Evolutionary conservation across 2,113 vertebrate species (phyloP), one percentile per base, ranked within the genome.

Genomic region (Cyphomyrus discorhynchus): DNA sequence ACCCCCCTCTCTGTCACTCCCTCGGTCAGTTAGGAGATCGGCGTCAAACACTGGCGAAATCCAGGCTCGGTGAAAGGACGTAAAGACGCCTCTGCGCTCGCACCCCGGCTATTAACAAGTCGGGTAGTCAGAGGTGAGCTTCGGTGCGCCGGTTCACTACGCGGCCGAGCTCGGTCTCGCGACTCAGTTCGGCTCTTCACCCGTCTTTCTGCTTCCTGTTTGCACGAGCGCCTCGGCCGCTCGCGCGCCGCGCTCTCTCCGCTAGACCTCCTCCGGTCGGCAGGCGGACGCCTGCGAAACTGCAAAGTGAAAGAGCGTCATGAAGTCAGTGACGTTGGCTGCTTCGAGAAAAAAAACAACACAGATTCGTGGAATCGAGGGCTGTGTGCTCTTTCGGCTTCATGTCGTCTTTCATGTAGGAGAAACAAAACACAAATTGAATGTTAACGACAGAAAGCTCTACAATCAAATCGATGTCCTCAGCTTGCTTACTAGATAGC

Each of bases 141-240:
- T 39, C 27, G 10, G 31, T 6, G 70, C 1, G 66, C n/a, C 42
- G 82, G 45, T 49, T n/a, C 6, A 17, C 89, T 86, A 47, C 58
- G 88, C 47, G 56, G 24, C 17, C 90, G 27, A 21, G 35, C 31
- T 80, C 74, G 5, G 35, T 80, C 17, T 19, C 87, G n/a, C 47
- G 10, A 0, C 42, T 19, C 88, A 19, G 13, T 52, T 62, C 88
- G 52, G 50, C 86, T 70, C 62, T 74, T 49, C 50, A 42, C 90
- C 53, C 87, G 50, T 87, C 74, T 90, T 58, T 90, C 46, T 86
- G 91, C 93, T 95, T 96, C 95, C 95, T 95, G 96, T 93, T 94
- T 91, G 90, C 90, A 89, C 91, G n/a, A 84, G 92, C 94, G 92
- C 92, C 93, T 91, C 93, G 93, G 89, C 35, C 70, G 86, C 89